Conservation (phyloP, 2,113 vertebrate species). For the Ursus arctos region DNA sequence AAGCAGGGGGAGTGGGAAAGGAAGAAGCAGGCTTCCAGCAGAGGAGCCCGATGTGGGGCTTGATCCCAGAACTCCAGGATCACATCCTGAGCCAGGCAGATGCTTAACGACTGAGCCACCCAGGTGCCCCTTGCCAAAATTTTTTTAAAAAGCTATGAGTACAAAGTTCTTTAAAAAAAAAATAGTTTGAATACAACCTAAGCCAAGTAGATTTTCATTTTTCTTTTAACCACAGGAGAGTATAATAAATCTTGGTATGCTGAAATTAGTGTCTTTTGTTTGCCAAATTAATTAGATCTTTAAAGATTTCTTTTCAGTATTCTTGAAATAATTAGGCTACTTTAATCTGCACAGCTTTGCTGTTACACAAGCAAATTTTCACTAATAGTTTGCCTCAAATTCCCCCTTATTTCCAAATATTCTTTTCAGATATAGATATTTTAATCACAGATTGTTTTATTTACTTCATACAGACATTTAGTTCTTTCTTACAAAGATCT, state of each 20-base stretch:
- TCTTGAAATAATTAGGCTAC: background rate
- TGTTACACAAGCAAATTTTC: background rate
- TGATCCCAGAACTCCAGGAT: too few relatives aligned
- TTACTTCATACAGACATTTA: background rate
- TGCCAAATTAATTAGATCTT: background rate
- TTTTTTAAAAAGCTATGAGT: background rate
- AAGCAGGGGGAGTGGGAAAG: too few relatives aligned
- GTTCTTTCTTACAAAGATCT: background rate
- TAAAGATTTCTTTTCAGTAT: background rate
- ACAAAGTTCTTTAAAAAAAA: background rate
- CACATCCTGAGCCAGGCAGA: too few relatives aligned
- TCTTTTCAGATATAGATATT: background rate
- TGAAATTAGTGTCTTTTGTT: constrained; percentile 34
- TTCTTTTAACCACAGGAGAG: background rate
- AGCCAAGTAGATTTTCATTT: background rate
- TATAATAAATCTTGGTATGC: background rate
- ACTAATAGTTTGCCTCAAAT: background rate
- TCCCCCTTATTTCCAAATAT: background rate
- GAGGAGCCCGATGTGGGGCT: too few relatives aligned
- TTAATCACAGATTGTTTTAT: background rate
- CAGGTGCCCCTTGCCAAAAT: background rate
- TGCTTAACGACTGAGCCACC: too few relatives aligned
- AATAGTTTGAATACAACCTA: background rate
- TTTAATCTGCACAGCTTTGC: background rate
- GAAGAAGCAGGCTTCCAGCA: too few relatives aligned